Evolutionary conservation across 2,797 vertebrate species (phyloP), one percentile per base, ranked within the genome.

Genomic region (Diglossa cyanea): DNA sequence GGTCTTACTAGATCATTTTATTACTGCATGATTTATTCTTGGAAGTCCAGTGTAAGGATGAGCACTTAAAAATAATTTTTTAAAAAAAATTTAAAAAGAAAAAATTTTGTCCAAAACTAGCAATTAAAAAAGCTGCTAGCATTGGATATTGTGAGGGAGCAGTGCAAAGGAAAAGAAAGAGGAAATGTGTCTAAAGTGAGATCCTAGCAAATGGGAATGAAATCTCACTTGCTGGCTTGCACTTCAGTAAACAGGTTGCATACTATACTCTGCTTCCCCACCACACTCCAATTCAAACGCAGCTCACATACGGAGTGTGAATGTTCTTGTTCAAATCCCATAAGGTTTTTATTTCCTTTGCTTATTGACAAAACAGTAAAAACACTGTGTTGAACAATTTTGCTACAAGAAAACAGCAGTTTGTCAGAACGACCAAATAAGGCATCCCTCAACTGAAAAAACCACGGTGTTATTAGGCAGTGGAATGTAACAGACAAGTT

Each of bases 281-380:
- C 79, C 89, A 91, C 79, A 72, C 71, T 96, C 89, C 91, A 95
- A 93, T 96, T 96, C 95, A 93, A 97, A 96, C 66, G 18, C 95
- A 72, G 93, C 96, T 96, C 96, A 96, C 96, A 96, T 96, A 97
- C 82, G 89, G 95, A 95, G 96, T 95, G 95, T 95, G 95, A 97
- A 97, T 91, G 76, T 94, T 96, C 95, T 90, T 88, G 79, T 71
- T 94, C 94, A 95, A 96, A 94, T 94, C 96, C 93, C 83, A 75
- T 95, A 94, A 97, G 72, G 88, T 94, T 95, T 96, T 93, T 96
- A 93, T 94, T 97, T 96, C 86, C 90, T 96, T 95, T 96, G 84
- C 82, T 90, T 94, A 95, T 82, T 96, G 88, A 96, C 79, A 97
- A 96, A 94, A 94, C 93, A 96, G 88, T 88, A 95, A 95, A 94